Conservation (phyloP, 2,797 vertebrate species). For the Taenioides sp. region DNA sequence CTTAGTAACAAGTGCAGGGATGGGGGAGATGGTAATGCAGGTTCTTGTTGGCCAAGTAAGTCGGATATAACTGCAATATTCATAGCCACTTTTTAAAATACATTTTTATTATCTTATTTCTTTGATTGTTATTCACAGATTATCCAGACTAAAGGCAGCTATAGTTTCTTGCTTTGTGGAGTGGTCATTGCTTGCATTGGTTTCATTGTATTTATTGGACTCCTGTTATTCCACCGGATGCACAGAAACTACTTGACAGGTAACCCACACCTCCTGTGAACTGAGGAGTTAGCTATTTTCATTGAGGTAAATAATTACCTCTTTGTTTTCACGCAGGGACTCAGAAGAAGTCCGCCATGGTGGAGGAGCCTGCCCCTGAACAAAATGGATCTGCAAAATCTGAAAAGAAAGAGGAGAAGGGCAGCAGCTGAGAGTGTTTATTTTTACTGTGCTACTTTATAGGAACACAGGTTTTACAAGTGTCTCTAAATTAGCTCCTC, state of each 20-base stretch:
- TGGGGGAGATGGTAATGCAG: constrained; percentile 96
- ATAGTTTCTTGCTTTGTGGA: constrained; percentile 93
- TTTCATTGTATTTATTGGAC: constrained; percentile 84
- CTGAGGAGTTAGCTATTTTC: not conserved
- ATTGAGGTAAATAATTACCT: not conserved
- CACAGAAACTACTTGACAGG: constrained; percentile 86
- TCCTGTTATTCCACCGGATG: constrained; percentile 89
- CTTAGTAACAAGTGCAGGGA: constrained; percentile 89
- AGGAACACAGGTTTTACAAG: constrained; percentile 16
- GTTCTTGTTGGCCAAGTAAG: constrained; percentile 92
- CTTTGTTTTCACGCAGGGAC: constrained; percentile 58
- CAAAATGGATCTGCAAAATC: constrained; percentile 39
- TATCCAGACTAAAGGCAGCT: constrained; percentile 88
- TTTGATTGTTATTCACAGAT: constrained; percentile 72
- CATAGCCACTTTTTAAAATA: constrained; percentile 11
- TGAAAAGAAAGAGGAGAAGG: constrained; percentile 46
- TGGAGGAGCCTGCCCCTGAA: constrained; percentile 61
- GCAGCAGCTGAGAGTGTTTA: constrained; percentile 46
- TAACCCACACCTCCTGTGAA: constrained; percentile 52
- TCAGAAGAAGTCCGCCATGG: constrained; percentile 67
- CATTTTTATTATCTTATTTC: constrained; percentile 5
- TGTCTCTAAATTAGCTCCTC: constrained; percentile 4
- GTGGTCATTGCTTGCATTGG: constrained; percentile 88
- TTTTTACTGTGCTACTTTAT: constrained; percentile 4
- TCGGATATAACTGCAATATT: constrained; percentile 28